Percentiles rank a stretch among this genome's conserved stretches.
Conservation (phyloP, 2,888 invertebrate species). For the Watsonalla cultraria region DNA sequence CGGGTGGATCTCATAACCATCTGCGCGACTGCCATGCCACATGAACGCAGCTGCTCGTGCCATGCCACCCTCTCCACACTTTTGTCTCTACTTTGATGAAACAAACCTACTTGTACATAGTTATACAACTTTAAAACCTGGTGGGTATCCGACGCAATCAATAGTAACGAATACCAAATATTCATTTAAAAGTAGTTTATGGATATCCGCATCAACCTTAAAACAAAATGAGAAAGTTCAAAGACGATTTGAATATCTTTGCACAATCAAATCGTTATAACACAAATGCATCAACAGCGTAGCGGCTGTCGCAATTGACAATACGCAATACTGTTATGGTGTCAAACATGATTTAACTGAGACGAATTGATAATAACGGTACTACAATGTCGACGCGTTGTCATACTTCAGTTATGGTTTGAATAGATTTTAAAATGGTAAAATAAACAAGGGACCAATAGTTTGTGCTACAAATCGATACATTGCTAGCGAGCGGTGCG, state of each 20-base stretch:
- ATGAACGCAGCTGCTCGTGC: slow-evolving; percentile 44
- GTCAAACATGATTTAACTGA: slow-evolving; percentile 29
- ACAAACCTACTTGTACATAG: background rate
- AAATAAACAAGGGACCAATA: slow-evolving; percentile 24
- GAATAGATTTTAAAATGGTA: background rate
- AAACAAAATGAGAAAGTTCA: slow-evolving; percentile 2
- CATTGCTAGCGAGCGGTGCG: slow-evolving; percentile 35
- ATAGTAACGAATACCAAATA: background rate
- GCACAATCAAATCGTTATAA: slow-evolving; percentile 11
- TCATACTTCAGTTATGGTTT: slow-evolving; percentile 16
- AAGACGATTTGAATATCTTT: slow-evolving; percentile 2
- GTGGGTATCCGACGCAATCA: background rate
- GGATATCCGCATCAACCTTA: background rate
- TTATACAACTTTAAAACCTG: background rate
- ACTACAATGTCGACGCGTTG: slow-evolving; percentile 13
- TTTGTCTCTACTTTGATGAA: slow-evolving; percentile 34
- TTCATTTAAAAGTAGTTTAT: background rate
- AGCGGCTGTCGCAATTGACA: slow-evolving; percentile 24
- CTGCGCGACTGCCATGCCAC: slow-evolving; percentile 31
- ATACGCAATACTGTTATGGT: slow-evolving; percentile 26
- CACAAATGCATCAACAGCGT: slow-evolving; percentile 17
- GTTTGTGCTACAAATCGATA: slow-evolving; percentile 43
- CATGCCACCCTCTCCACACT: slow-evolving; percentile 36
- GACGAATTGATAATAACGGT: slow-evolving; percentile 32
- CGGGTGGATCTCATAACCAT: slow-evolving; percentile 36